Conservation (phyloP, 2,888 invertebrate species). For the Anarsia innoxiella region DNA sequence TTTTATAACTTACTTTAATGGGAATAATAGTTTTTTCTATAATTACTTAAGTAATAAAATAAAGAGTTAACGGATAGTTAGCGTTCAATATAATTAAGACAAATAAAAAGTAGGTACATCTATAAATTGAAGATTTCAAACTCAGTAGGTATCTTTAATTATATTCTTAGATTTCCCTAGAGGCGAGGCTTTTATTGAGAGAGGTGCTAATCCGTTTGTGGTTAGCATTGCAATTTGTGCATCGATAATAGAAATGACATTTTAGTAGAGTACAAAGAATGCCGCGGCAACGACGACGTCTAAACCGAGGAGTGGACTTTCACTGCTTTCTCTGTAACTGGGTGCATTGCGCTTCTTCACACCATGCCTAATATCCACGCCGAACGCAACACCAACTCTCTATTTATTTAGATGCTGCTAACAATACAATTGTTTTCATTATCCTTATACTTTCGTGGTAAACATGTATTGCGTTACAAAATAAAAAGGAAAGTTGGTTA, state of each 20-base stretch:
- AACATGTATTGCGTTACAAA: slow-evolving; percentile 53
- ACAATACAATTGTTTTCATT: slow-evolving; percentile 58
- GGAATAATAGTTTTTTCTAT: too few species aligned
- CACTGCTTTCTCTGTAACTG: slow-evolving; percentile 67
- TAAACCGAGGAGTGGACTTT: slow-evolving; percentile 45
- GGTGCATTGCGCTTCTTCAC: slow-evolving; percentile 44
- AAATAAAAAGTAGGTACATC: too few species aligned
- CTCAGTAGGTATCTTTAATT: too few species aligned
- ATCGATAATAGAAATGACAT: slow-evolving; percentile 23
- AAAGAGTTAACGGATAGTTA: too few species aligned
- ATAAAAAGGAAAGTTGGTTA: slow-evolving; percentile 65
- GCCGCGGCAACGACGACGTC: slow-evolving; percentile 28
- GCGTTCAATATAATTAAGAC: too few species aligned
- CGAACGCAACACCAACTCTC: slow-evolving; percentile 47
- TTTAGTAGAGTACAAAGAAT: slow-evolving; percentile 39
- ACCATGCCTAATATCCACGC: slow-evolving; percentile 37
- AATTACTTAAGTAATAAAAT: too few species aligned
- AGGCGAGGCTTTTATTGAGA: too few species aligned
- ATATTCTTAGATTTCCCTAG: too few species aligned
- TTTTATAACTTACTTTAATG: too few species aligned
- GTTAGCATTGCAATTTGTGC: slow-evolving; percentile 6
- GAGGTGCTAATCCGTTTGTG: background rate
- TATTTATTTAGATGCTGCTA: slow-evolving; percentile 62
- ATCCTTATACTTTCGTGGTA: slow-evolving; percentile 51
- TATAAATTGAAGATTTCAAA: too few species aligned